Evolutionary conservation across 2,888 invertebrate genomes (phyloP), one percentile per base, ranked within the genome.

Genomic region (Pyralis farinalis): DNA sequence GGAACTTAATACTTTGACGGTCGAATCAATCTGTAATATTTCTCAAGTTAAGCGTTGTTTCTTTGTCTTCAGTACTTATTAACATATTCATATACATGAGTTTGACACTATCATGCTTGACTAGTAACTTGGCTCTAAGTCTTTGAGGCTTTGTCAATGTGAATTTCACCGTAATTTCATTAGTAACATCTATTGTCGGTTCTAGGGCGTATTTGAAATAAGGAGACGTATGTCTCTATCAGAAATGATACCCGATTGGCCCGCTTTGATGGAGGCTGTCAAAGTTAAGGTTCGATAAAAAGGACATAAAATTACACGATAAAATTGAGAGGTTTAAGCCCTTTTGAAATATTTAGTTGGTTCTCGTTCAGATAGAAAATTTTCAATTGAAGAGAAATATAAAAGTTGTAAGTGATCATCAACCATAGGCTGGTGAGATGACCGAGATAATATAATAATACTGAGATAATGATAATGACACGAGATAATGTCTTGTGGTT

Each of bases 181-280:
- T 51, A 62, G 58, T 80, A 77, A 79, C 74, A 57, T 66, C 55
- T 71, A 56, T 67, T 81, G 66, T 77, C 81, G 82, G 86, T 91
- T 91, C 81, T 92, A 93, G 93, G 92, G 91, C 73, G 85, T 93
- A 78, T 92, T 91, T 91, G 90, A 91, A 72, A 92, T 92, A 83
- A 90, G 90, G 85, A 91, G 93, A 88, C 91, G 92, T 64, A 91
- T 91, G 87, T 92, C 92, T 85, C 90, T 93, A 58, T 90, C 90
- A 73, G 93, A 93, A 89, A 81, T 94, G 75, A 93, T 95, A 81
- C 93, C 93, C 68, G 95, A 95, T 90, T 95, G 94, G 94, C 95
- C 95, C 71, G 91, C 79, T 66, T 92, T 95, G 83, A 85, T 91
- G 84, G 90, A 91, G 82, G 83, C 90, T 87, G 90, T 90, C 78